Evolutionary conservation across 2,888 invertebrate genomes (phyloP).

Genomic region (Sympetrum striolatum): DNA sequence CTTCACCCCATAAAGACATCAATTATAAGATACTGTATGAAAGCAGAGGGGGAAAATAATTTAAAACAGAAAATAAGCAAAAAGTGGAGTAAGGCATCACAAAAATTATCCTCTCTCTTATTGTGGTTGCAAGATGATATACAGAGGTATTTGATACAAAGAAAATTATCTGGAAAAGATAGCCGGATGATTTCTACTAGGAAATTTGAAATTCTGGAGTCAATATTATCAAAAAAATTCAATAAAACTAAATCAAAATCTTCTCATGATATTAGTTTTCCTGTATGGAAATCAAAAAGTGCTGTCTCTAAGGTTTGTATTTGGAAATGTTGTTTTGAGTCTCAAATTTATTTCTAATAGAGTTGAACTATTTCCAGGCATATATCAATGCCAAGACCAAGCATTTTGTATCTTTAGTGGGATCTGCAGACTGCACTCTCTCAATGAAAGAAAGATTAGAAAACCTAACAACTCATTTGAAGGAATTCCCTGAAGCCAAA

Average conservation of each 20-base stretch:
- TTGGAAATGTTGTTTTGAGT: not conserved
- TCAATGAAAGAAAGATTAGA: constrained; percentile 70
- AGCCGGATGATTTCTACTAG: not conserved
- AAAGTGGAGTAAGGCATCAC: constrained; percentile 62
- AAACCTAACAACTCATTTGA: constrained; percentile 75
- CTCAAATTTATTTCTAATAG: constrained; percentile 47
- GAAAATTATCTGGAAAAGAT: not conserved
- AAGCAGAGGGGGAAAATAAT: constrained; percentile 60
- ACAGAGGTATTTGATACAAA: not conserved
- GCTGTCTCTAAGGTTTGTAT: constrained; percentile 54
- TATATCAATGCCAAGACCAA: constrained; percentile 71
- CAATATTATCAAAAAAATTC: constrained; percentile 56
- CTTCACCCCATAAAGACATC: too few relatives aligned
- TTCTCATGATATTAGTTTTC: constrained; percentile 55
- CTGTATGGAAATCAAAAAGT: constrained; percentile 62
- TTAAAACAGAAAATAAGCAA: constrained; percentile 61
- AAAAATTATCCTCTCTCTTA: constrained; percentile 60
- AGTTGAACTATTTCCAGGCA: constrained; percentile 57
- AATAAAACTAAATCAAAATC: constrained; percentile 59
- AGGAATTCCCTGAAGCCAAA: constrained; percentile 75
- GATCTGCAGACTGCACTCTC: constrained; percentile 64
- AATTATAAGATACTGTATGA: constrained; percentile 56
- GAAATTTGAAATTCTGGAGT: constrained; percentile 44
- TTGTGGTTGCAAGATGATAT: constrained; percentile 52
- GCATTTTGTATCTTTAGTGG: constrained; percentile 71